These are phyloP conservation scores for Cyanoderma ruficeps DNA, from an alignment of 2,113 vertebrate species.

Conservation along the genomic window DNA sequence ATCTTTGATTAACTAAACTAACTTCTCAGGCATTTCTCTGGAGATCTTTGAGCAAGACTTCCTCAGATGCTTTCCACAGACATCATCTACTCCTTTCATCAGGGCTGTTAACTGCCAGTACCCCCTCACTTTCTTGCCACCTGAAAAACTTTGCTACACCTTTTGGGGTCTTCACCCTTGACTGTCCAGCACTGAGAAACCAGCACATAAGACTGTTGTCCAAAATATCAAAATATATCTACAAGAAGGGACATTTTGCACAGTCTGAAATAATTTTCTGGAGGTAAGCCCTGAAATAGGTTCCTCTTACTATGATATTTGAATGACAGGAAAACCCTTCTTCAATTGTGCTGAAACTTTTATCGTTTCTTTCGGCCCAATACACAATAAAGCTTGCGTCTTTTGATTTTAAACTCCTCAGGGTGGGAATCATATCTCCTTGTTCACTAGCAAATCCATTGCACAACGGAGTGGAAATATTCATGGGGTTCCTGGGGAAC, in stretches of 20 bases:
- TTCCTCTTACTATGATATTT: neutral
- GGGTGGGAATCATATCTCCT: neutral
- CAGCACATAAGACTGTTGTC: neutral
- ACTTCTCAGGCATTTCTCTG: neutral
- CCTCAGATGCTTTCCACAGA: neutral
- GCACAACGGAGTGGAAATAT: neutral
- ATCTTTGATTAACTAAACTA: neutral
- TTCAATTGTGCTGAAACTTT: neutral
- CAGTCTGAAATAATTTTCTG: constrained; percentile 1
- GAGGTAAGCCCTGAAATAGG: neutral
- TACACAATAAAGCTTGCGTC: neutral
- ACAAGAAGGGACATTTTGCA: neutral
- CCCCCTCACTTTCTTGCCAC: neutral
- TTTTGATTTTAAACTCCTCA: neutral
- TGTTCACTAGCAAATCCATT: neutral
- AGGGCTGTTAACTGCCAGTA: neutral
- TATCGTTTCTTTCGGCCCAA: neutral
- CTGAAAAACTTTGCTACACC: neutral
- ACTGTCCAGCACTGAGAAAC: neutral
- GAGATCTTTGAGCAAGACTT: neutral
- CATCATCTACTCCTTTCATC: neutral
- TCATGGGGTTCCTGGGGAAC: neutral
- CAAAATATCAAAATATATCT: neutral
- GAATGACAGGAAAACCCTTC: neutral
- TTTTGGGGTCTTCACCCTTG: neutral